Percentiles rank a stretch among this genome's conserved stretches.
Conservation (phyloP, 2,797 vertebrate genomes). For the Tiaroga cobitis region DNA sequence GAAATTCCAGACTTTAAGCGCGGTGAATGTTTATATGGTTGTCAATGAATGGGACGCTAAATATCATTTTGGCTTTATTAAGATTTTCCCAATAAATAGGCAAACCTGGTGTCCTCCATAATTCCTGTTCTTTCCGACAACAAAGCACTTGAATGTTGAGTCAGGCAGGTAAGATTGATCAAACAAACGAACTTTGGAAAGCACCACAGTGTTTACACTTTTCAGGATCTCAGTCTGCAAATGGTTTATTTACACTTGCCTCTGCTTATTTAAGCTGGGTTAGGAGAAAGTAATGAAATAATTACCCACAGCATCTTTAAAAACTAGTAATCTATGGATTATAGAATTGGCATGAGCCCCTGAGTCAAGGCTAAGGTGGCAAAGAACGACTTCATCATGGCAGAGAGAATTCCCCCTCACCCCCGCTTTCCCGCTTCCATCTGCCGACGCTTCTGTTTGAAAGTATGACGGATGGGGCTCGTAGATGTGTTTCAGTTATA, state of each 20-base stretch:
- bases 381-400: conserved; percentile 50
- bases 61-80: background rate
- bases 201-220: background rate
- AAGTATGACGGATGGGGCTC: conserved; percentile 59
- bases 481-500: conserved; percentile 61
- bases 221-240: background rate
- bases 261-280: background rate
- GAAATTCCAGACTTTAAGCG: too few relatives aligned
- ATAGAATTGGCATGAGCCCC: conserved; percentile 1
- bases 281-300: background rate
- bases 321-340: conserved; percentile 2
- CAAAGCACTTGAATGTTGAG: background rate
- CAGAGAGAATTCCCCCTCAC: conserved; percentile 37
- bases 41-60: background rate
- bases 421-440: conserved; percentile 18
- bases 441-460: conserved; percentile 59
- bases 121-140: background rate
- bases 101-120: background rate
- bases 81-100: background rate
- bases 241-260: background rate
- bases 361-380: conserved; percentile 27
- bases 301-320: background rate
- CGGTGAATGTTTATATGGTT: too few relatives aligned
- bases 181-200: background rate
- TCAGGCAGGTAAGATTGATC: background rate